phyloP scores from a whole-genome alignment of 1,140 invertebrate genomes.

The Aleiodes sp. region DNA sequence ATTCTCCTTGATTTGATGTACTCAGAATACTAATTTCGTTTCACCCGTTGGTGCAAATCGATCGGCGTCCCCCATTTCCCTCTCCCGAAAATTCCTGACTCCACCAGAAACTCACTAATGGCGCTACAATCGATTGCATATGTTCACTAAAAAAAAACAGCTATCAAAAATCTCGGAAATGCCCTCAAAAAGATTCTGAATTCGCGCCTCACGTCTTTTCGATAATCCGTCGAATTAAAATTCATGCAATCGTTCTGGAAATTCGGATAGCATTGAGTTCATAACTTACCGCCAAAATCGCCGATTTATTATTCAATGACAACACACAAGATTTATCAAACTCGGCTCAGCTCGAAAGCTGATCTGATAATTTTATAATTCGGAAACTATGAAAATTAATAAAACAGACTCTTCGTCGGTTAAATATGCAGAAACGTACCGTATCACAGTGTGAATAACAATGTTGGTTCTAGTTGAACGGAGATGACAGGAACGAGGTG shows the following conservation, averaged over 20 bases:
- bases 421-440: neutral
- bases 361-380: no score
- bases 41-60: slow-evolving; percentile 43
- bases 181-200: neutral
- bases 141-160: neutral
- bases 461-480: slow-evolving; percentile 3
- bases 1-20: neutral
- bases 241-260: no score
- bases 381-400: no score
- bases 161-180: neutral
- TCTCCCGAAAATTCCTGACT: slow-evolving; percentile 29
- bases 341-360: no score
- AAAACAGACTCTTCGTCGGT: neutral
- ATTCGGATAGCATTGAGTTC: no score
- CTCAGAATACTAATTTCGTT: neutral
- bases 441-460: slow-evolving; percentile 5
- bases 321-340: no score
- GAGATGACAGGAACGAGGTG: slow-evolving; percentile 1
- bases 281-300: no score
- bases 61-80: slow-evolving; percentile 46
- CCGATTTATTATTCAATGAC: no score
- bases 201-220: no score
- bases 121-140: slow-evolving; percentile 39
- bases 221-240: no score
- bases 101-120: slow-evolving; percentile 35